phyloP scores from a whole-genome alignment of 2,888 invertebrate species.

The Nomada fabriciana region DNA sequence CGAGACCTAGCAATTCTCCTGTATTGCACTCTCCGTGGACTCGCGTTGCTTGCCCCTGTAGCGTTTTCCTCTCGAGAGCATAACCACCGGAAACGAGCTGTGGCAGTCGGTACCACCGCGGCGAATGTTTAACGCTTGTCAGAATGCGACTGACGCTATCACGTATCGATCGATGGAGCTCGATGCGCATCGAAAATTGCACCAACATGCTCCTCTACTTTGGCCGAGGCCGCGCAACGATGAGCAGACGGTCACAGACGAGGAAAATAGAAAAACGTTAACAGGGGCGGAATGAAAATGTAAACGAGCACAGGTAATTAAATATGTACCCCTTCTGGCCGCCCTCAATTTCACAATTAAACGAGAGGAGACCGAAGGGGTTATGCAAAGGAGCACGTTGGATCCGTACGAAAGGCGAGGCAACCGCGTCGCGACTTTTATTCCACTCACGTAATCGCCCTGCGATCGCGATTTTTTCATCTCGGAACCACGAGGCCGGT shows the following conservation, averaged over 20 bases:
- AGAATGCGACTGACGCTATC: slow-evolving; percentile 22
- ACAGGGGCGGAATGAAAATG: slow-evolving; percentile 19
- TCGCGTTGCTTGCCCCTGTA: slow-evolving; percentile 23
- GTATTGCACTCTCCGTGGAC: slow-evolving; percentile 12
- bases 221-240: not conserved
- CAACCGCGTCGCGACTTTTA: slow-evolving; percentile 32
- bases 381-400: slow-evolving; percentile 50
- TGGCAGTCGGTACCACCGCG: slow-evolving; percentile 23
- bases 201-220: not conserved
- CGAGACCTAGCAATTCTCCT: slow-evolving; percentile 44
- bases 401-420: slow-evolving; percentile 8
- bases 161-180: slow-evolving; percentile 10
- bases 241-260: not conserved
- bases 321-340: slow-evolving; percentile 41
- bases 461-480: slow-evolving; percentile 63
- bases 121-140: slow-evolving; percentile 39
- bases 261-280: slow-evolving; percentile 5
- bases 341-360: slow-evolving; percentile 57
- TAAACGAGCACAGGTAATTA: slow-evolving; percentile 48
- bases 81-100: slow-evolving; percentile 62
- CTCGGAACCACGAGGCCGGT: slow-evolving; percentile 16
- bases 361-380: slow-evolving; percentile 35
- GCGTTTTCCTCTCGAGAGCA: slow-evolving; percentile 63
- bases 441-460: slow-evolving; percentile 63
- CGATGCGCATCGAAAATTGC: slow-evolving; percentile 18